Conservation (phyloP, 2,888 invertebrate genomes). For the Nebria salina region DNA sequence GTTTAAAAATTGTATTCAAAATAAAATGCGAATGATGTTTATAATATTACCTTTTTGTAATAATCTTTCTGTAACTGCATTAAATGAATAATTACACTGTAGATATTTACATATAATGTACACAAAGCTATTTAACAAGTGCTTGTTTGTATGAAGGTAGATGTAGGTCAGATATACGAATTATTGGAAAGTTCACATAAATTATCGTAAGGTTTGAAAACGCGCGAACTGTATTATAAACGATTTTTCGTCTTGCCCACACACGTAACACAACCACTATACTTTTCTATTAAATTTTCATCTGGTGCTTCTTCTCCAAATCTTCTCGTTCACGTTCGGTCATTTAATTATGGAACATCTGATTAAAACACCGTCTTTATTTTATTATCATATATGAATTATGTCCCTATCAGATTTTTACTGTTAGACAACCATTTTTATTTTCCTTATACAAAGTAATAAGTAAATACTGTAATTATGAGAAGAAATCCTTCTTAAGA, state of each 20-base stretch:
- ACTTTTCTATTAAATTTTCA: neutral
- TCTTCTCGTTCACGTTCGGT: too few relatives aligned
- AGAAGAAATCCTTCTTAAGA: too few relatives aligned
- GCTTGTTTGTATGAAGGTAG: slow-evolving; percentile 4
- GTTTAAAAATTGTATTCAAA: too few relatives aligned
- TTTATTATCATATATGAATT: neutral
- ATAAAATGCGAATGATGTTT: too few relatives aligned
- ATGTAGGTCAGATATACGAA: slow-evolving; percentile 22
- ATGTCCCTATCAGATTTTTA: neutral
- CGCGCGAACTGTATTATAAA: neutral
- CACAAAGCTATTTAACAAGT: neutral
- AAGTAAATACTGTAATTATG: too few relatives aligned
- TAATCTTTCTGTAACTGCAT: neutral
- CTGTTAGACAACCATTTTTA: neutral
- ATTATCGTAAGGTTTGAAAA: slow-evolving; percentile 2
- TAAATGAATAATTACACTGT: neutral
- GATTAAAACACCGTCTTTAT: neutral
- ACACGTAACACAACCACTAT: neutral
- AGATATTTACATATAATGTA: neutral
- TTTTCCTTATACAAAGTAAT: neutral
- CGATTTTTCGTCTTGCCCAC: neutral
- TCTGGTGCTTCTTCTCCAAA: neutral
- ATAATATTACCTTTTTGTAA: neutral
- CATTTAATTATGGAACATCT: neutral
- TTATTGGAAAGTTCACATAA: slow-evolving; percentile 22